Base-by-base conservation (phyloP, 2,113 vertebrate genomes). In the Leiothrix lutea region DNA sequence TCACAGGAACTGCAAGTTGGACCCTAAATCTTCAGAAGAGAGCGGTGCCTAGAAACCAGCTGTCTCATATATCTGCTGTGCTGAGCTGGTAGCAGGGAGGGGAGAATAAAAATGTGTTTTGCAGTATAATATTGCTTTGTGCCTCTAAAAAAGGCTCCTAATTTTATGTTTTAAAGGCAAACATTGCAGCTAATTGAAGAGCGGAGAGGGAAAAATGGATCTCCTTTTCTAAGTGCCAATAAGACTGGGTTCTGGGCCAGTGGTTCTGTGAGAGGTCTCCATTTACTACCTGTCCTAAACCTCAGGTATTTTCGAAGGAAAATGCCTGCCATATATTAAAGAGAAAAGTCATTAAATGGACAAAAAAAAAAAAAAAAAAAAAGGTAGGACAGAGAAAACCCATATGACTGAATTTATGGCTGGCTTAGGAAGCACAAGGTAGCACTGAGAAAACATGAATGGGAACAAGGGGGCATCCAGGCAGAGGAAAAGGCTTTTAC, bases 101-200 rank as follows among this genome's bases (percentile, higher is more conserved):
- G 75, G 79, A 96, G 86, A 93, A 92, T 75, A 92, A 96, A 96
- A 97, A 94, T 75, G 94, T 88, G 90, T 62, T 94, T 95, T 88
- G 92, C 93, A 96, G 93, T 53, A 96, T 96, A 97, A 90, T 96
- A 94, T 96, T 96, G 88, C 95, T 96, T 97, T 96, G 93, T 96
- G 86, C 92, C 72, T 92, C 72, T 54, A 83, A 88, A 97, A 97
- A 97, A 93, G 71, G n/a, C 82, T 96, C 69, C 95, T 95, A 96
- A 96, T 95, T 97, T 94, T 95, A 88, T 94, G 92, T 96, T 96
- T 82, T 80, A 94, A 96, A 88, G 92, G 94, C 95, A 97, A 97
- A 96, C 93, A 97, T 96, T 94, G 62, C 92, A 96, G 94, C 88
- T 97, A 97, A 95, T 97, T 97, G 96, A 90, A 97, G 77, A 94